Conservation (phyloP, 1,140 invertebrate species). For the Drosophila lini region DNA sequence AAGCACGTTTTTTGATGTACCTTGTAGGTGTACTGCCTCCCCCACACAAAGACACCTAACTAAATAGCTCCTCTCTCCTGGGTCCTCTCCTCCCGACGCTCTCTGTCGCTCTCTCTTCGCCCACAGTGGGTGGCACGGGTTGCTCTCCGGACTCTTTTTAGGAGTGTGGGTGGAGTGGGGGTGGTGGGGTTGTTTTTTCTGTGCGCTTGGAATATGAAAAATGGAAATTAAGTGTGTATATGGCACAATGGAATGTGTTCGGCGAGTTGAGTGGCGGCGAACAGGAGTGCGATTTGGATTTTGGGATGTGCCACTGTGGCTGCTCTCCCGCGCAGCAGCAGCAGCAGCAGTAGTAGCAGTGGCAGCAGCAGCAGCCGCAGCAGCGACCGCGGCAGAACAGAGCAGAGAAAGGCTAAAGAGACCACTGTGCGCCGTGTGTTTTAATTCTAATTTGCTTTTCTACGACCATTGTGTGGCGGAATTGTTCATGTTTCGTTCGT, state of each 20-base stretch:
- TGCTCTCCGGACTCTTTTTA: slow-evolving; percentile 20
- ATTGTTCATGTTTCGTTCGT: slow-evolving; percentile 82
- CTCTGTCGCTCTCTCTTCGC: background rate
- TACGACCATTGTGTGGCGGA: slow-evolving; percentile 81
- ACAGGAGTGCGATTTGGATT: slow-evolving; percentile 50
- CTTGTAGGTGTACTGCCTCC: slow-evolving; percentile 5
- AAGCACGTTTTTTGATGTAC: slow-evolving; percentile 21
- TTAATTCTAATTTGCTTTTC: slow-evolving; percentile 82
- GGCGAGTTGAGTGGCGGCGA: slow-evolving; percentile 64
- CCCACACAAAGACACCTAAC: background rate
- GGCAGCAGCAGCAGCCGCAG: slow-evolving; percentile 26
- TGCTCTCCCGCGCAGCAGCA: slow-evolving; percentile 71
- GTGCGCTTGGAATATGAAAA: slow-evolving; percentile 78
- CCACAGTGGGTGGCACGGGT: slow-evolving; percentile 34
- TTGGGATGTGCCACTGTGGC: slow-evolving; percentile 56
- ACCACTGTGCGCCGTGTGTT: slow-evolving; percentile 69
- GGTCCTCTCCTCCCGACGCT: background rate
- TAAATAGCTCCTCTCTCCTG: background rate
- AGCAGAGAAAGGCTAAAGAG: slow-evolving; percentile 52
- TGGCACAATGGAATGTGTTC: slow-evolving; percentile 81
- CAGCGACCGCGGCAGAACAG: slow-evolving; percentile 34
- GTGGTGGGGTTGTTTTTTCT: slow-evolving; percentile 36
- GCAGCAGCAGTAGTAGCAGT: slow-evolving; percentile 16
- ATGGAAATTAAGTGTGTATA: slow-evolving; percentile 83
- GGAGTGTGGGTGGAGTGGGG: slow-evolving; percentile 33